A percentile compares a stretch with the other conserved stretches of the same genome.
Conservation (phyloP, 1,140 invertebrate species). For the Platyscapa corneri region DNA sequence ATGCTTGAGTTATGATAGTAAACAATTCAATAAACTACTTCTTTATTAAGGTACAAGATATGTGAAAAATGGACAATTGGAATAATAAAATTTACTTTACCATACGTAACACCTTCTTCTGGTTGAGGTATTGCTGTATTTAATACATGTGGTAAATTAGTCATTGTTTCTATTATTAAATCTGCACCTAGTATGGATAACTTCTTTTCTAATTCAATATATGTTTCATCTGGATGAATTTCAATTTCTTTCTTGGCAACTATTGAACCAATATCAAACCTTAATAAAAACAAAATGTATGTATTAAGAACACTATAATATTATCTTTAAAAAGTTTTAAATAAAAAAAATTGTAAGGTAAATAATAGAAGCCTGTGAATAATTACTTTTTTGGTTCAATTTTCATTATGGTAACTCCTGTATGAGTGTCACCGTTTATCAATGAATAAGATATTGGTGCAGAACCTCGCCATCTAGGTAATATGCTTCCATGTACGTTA, state of each 20-base stretch:
- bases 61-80: neutral
- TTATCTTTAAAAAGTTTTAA: neutral
- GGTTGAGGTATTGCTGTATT: slow-evolving; percentile 78
- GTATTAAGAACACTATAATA: neutral
- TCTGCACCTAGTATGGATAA: slow-evolving; percentile 82
- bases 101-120: slow-evolving; percentile 79
- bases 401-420: slow-evolving; percentile 92
- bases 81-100: slow-evolving; percentile 68
- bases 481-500: slow-evolving; percentile 92
- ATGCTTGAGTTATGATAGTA: neutral
- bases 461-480: slow-evolving; percentile 95
- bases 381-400: slow-evolving; percentile 85
- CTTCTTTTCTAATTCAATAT: slow-evolving; percentile 79
- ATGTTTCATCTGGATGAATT: slow-evolving; percentile 78
- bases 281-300: slow-evolving; percentile 51
- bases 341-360: neutral
- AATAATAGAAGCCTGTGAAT: neutral
- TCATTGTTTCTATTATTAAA: slow-evolving; percentile 79
- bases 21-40: neutral
- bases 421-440: slow-evolving; percentile 86
- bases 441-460: slow-evolving; percentile 90
- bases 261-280: slow-evolving; percentile 92
- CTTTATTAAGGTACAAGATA: neutral
- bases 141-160: slow-evolving; percentile 78
- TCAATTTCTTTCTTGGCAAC: slow-evolving; percentile 79